These are phyloP conservation scores for Ferdinandea cuprea DNA, from an alignment of 2,888 invertebrate genomes.

Conservation along the genomic window DNA sequence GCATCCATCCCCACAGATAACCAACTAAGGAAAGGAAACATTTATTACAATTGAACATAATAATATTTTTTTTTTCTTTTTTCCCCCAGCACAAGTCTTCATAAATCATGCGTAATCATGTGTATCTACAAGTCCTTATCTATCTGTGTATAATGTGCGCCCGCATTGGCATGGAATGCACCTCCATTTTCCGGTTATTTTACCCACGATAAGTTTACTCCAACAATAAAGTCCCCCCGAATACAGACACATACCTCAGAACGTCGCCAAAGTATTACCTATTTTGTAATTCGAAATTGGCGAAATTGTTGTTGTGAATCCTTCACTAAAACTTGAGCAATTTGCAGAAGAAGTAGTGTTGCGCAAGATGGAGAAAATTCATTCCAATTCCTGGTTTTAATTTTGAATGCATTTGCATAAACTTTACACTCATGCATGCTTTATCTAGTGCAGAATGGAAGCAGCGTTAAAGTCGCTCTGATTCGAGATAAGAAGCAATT, in stretches of 20 bases:
- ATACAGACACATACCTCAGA: too few relatives aligned
- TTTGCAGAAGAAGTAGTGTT: constrained; percentile 8
- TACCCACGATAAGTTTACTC: too few relatives aligned
- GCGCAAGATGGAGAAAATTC: constrained; percentile 26
- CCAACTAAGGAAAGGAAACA: constrained; percentile 46
- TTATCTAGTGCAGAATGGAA: not conserved
- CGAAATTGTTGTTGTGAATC: too few relatives aligned
- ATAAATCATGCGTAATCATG: constrained; percentile 64
- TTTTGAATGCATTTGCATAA: constrained; percentile 66
- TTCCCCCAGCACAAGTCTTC: constrained; percentile 51
- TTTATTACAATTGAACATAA: constrained; percentile 66
- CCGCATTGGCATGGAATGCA: constrained; percentile 18
- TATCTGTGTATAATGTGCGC: constrained; percentile 15
- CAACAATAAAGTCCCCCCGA: too few relatives aligned
- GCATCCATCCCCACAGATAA: constrained; percentile 9
- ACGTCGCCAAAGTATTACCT: too few relatives aligned
- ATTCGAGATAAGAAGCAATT: constrained; percentile 44
- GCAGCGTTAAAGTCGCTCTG: not conserved
- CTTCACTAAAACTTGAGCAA: constrained; percentile 5
- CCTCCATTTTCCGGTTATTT: constrained; percentile 13
- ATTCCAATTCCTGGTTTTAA: constrained; percentile 48
- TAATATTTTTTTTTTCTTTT: constrained; percentile 64
- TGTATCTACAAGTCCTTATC: constrained; percentile 34
- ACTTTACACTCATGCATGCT: constrained; percentile 7
- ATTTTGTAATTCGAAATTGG: too few relatives aligned